A percentile compares a stretch with the other conserved stretches of the same genome.
Conservation (phyloP, 1,140 invertebrate genomes). For the Cydia fagiglandana region DNA sequence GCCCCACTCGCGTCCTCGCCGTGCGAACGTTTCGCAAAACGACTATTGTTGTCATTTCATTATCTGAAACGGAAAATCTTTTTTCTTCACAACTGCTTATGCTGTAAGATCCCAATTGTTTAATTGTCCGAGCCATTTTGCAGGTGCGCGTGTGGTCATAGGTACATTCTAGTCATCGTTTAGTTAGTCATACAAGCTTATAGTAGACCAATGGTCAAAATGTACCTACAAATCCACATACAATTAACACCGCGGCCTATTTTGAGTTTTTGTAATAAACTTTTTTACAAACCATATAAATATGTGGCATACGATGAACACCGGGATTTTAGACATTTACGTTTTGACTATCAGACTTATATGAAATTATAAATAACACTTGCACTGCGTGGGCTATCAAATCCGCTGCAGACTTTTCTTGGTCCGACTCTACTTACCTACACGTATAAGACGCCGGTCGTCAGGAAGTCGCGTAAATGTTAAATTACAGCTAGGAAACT, state of each 20-base stretch:
- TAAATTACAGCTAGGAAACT: background rate
- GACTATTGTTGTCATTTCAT: slow-evolving; percentile 76
- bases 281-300: no score
- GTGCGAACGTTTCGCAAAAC: slow-evolving; percentile 75
- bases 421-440: no score
- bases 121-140: slow-evolving; percentile 64
- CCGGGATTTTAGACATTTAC: no score
- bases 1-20: slow-evolving; percentile 65
- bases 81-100: slow-evolving; percentile 63
- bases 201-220: slow-evolving; percentile 1
- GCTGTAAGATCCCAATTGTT: slow-evolving; percentile 70
- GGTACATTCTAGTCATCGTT: background rate
- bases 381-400: no score
- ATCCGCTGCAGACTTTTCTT: no score
- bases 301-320: no score
- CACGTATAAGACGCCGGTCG: no score
- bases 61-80: slow-evolving; percentile 79
- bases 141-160: slow-evolving; percentile 43
- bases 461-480: background rate
- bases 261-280: no score
- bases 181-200: background rate
- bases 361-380: no score
- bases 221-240: no score
- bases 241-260: no score
- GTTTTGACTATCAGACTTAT: no score